Evolutionary conservation across 1,140 invertebrate species (phyloP), one percentile per base, ranked within the genome.

Genomic region (Mizuhopecten yessoensis): DNA sequence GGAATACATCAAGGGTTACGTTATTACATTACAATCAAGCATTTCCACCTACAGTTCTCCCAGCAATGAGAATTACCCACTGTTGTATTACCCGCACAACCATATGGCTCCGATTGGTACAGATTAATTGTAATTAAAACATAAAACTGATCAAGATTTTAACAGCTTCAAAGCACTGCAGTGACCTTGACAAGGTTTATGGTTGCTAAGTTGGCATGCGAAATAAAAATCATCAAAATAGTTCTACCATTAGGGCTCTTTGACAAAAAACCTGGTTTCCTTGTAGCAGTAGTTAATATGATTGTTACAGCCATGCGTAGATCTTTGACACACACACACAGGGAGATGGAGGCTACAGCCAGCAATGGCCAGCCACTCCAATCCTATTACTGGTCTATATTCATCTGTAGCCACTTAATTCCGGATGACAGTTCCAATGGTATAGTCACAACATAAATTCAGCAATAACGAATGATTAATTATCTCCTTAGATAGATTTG

Each of bases 151-250:
- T 75, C 57, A 75, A 29, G 57, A 75, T 75, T 75, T 75, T 23
- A 75, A 75, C 15, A 75, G 57, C 23, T 75, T 75, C 57, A 75
- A 75, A 75, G 57, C 57, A 29, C 57, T 75, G 23, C 17, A 29
- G 57, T 75, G 57, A 75, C 57, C 57, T 75, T 75, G 57, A 75
- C 57, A n/a, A 75, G 57, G 57, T 75, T 75, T 75, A 75, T 75
- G 57, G 57, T 75, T n/a, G 57, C 11, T 23, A 75, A 75, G 57
- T 75, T 75, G 29, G 57, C 57, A 75, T 75, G 57, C 29, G 29
- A 75, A 29, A 75, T 75, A 17, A 75, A 75, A 75, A 75, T 75
- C 17, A 75, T 75, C 57, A 75, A 75, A 75, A 75, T 75, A 75
- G 23, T 75, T 75, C n/a, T 75, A n/a, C 5, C 57, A 45, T 75